phyloP scores from a whole-genome alignment of 2,888 invertebrate genomes.

The Protodeltote pygarga region DNA sequence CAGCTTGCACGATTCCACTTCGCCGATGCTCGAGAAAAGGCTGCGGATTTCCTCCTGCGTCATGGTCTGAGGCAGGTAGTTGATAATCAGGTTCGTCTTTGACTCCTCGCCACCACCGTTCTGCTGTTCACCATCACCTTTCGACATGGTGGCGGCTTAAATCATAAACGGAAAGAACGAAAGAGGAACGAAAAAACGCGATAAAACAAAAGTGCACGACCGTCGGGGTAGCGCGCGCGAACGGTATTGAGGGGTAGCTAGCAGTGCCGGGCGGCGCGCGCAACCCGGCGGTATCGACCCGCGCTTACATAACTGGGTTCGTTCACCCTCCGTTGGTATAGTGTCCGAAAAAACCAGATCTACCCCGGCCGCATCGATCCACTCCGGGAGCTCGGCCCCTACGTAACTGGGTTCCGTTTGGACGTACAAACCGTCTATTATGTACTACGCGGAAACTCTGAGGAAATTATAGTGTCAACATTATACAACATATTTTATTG shows the following conservation, averaged over 20 bases:
- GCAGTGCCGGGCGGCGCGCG: constrained; percentile 61
- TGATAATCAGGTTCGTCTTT: constrained; percentile 99
- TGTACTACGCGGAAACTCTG: constrained; percentile 21
- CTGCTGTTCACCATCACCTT: constrained; percentile 95
- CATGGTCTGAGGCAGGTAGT: constrained; percentile 99
- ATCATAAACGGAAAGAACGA: constrained; percentile 87
- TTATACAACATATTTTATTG: constrained; percentile 14
- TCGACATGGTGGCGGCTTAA: constrained; percentile 91
- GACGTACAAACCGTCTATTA: constrained; percentile 24
- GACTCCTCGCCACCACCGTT: constrained; percentile 96
- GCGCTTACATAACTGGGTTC: constrained; percentile 83
- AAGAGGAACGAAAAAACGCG: constrained; percentile 87
- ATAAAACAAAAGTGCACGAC: constrained; percentile 85
- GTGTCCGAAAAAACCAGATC: constrained; percentile 86
- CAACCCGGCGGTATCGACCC: constrained; percentile 76
- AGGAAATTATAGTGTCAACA: constrained; percentile 8
- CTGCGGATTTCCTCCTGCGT: constrained; percentile 99
- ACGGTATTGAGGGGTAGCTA: constrained; percentile 74
- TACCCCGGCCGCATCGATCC: constrained; percentile 72
- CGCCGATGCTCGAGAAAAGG: constrained; percentile 99
- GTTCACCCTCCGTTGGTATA: constrained; percentile 85
- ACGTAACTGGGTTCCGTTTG: constrained; percentile 49
- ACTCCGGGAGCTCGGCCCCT: constrained; percentile 63
- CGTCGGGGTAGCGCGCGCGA: constrained; percentile 82
- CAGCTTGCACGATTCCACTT: constrained; percentile 99